Percentiles rank a stretch among this genome's conserved stretches.
Conservation (phyloP, 2,797 vertebrate genomes). For the Cuculus canorus region DNA sequence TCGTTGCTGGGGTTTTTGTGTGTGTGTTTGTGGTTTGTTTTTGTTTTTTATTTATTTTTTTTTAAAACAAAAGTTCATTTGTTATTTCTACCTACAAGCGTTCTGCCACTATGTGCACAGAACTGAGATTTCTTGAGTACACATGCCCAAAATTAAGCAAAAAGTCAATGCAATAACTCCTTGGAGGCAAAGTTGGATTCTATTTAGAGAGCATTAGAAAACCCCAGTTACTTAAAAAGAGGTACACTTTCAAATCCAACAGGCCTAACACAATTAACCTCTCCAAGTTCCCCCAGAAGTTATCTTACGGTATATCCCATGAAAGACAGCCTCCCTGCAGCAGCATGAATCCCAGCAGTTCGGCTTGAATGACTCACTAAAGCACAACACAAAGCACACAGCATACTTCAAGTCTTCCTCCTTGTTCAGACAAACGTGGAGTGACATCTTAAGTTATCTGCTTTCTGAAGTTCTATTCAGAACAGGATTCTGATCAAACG, state of each 20-base stretch:
- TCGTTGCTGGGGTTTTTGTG: background rate
- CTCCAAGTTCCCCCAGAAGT: background rate
- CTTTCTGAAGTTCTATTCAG: background rate
- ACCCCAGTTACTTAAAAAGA: background rate
- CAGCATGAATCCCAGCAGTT: background rate
- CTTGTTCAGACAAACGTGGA: background rate
- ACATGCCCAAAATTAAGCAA: background rate
- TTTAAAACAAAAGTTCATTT: background rate
- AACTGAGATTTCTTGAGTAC: slow-evolving; percentile 35
- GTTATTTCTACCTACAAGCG: slow-evolving; percentile 8
- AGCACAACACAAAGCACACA: background rate
- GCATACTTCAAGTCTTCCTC: background rate
- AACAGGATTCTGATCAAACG: background rate
- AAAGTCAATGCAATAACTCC: background rate
- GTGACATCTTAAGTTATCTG: background rate
- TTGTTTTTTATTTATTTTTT: too few species aligned
- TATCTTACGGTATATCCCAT: fast-evolving
- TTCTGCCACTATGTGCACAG: slow-evolving; percentile 22
- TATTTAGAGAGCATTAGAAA: slow-evolving; percentile 2
- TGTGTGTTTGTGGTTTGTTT: too few species aligned
- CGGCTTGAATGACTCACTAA: background rate
- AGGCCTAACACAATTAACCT: background rate
- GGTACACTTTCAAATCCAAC: background rate
- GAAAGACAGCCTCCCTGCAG: background rate
- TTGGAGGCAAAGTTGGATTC: background rate